Conservation (phyloP, 2,113 vertebrate species). For the Thamnophis sirtalis region DNA sequence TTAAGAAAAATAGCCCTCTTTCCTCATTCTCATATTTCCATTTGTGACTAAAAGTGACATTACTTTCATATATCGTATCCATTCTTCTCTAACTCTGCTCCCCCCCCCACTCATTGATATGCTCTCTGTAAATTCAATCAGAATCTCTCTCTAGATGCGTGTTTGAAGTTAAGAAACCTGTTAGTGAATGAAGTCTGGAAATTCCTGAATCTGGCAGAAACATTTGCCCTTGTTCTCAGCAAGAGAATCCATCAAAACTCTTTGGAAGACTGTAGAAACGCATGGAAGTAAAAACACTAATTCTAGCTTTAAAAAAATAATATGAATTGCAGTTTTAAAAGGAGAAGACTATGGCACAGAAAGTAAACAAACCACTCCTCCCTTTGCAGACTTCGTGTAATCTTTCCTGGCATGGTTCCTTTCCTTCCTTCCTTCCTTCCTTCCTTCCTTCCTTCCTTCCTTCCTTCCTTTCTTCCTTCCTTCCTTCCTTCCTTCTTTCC, state of each 20-base stretch:
- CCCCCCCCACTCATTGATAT: background rate
- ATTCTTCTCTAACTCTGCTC: background rate
- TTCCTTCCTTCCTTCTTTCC: background rate
- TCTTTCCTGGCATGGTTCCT: background rate
- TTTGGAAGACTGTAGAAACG: background rate
- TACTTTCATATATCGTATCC: background rate
- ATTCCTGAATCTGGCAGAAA: background rate
- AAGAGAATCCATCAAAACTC: background rate
- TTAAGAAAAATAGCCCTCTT: background rate
- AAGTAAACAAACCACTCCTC: background rate
- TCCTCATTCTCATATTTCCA: background rate
- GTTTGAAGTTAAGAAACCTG: background rate
- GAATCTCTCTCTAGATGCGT: background rate
- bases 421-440: no score
- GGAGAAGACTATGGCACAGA: background rate
- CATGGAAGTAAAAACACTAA: background rate
- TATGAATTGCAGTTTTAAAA: background rate
- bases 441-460: no score
- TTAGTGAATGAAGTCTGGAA: background rate
- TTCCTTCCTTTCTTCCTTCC: background rate
- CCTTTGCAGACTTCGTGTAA: background rate
- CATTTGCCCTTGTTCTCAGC: background rate
- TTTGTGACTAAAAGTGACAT: background rate
- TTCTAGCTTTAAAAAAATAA: background rate
- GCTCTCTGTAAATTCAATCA: background rate